phyloP scores from a whole-genome alignment of 2,888 invertebrate species.

The Diarsia mendica region DNA sequence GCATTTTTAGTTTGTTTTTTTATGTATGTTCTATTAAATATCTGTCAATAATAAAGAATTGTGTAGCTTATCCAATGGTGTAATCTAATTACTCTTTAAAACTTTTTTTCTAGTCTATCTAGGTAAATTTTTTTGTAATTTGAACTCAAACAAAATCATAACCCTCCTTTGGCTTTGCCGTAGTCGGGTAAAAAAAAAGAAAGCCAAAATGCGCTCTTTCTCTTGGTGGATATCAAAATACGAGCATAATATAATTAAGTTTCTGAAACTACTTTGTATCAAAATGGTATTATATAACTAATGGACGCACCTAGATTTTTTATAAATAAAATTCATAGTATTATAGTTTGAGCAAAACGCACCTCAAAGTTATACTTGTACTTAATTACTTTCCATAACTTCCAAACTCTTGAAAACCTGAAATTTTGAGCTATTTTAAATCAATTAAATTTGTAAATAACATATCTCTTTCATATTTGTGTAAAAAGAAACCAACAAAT shows the following conservation, averaged over 20 bases:
- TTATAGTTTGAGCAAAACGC: not conserved
- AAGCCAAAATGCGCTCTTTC: conserved; percentile 24
- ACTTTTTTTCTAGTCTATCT: not conserved
- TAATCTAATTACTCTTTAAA: not conserved
- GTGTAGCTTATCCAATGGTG: not conserved
- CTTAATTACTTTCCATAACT: not conserved
- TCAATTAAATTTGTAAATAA: too few species aligned
- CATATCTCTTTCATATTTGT: not conserved
- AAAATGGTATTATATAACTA: too few species aligned
- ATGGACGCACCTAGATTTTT: not conserved
- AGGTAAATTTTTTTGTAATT: not conserved
- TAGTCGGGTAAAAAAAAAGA: not conserved
- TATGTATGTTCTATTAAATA: too few species aligned
- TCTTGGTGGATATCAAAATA: conserved; percentile 1
- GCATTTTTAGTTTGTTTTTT: conserved; percentile 29
- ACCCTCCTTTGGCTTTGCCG: too few species aligned
- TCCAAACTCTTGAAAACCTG: not conserved
- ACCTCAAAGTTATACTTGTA: not conserved
- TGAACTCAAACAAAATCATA: too few species aligned
- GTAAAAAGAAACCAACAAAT: not conserved
- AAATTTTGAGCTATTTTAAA: too few species aligned
- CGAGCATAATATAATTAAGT: not conserved
- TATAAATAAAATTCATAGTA: not conserved
- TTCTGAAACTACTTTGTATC: not conserved
- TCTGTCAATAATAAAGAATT: not conserved